phyloP scores from a whole-genome alignment of 2,888 invertebrate species.

The Tanytarsus gracilentus region DNA sequence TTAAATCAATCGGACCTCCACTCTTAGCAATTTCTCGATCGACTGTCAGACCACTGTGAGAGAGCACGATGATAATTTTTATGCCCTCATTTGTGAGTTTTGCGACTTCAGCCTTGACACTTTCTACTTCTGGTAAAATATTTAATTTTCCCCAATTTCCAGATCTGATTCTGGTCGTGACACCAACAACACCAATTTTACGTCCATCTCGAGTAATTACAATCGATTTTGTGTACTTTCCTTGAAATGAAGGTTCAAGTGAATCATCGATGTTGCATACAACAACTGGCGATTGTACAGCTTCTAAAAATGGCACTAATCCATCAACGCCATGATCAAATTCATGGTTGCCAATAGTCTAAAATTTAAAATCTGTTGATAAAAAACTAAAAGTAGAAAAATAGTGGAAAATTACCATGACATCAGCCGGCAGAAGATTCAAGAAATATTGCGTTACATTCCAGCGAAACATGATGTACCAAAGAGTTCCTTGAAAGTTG shows the following conservation, averaged over 20 bases:
- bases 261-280: conserved; percentile 66
- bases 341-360: conserved; percentile 81
- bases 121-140: conserved; percentile 58
- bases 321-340: conserved; percentile 70
- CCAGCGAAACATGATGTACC: conserved; percentile 66
- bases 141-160: conserved; percentile 56
- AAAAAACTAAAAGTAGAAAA: conserved; percentile 2
- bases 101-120: conserved; percentile 58
- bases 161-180: conserved; percentile 56
- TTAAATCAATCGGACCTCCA: conserved; percentile 62
- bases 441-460: conserved; percentile 65
- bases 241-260: conserved; percentile 55
- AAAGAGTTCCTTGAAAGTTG: conserved; percentile 74
- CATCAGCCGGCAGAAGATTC: conserved; percentile 66
- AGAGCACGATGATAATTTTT: conserved; percentile 70
- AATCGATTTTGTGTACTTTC: conserved; percentile 54
- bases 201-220: conserved; percentile 53
- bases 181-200: conserved; percentile 69
- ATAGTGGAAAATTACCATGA: conserved; percentile 45
- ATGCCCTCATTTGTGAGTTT: conserved; percentile 52
- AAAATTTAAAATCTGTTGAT: conserved; percentile 30
- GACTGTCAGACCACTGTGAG: conserved; percentile 67
- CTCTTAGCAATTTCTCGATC: conserved; percentile 57
- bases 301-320: conserved; percentile 59
- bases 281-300: conserved; percentile 56